Conservation (phyloP, 2,888 invertebrate species). For the Meganola albula region DNA sequence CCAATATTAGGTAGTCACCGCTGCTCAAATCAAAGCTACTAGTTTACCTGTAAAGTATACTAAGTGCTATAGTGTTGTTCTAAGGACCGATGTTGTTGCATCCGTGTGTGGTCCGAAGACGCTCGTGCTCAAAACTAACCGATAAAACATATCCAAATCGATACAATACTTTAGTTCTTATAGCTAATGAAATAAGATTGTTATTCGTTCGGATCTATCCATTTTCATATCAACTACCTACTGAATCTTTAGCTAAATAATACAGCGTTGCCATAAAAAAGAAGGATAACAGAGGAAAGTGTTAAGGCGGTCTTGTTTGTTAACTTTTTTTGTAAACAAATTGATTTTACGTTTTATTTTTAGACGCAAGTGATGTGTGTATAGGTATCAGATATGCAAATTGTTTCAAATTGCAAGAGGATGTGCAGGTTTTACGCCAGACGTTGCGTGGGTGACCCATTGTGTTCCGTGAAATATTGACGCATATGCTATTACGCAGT, state of each 20-base stretch:
- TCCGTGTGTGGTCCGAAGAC: constrained; percentile 70
- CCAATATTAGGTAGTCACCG: no score
- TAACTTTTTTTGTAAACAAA: constrained; percentile 47
- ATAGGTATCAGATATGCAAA: constrained; percentile 66
- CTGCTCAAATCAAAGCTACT: constrained; percentile 61
- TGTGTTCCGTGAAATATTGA: constrained; percentile 59
- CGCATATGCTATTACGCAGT: constrained; percentile 50
- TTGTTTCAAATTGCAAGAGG: constrained; percentile 58
- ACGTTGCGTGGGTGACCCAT: constrained; percentile 69
- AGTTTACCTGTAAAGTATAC: constrained; percentile 73
- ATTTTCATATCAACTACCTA: constrained; percentile 23
- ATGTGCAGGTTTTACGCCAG: constrained; percentile 54
- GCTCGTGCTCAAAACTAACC: constrained; percentile 22
- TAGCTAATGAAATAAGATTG: constrained; percentile 23
- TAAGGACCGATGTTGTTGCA: constrained; percentile 63
- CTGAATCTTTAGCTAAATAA: constrained; percentile 48
- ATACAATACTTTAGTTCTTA: constrained; percentile 37
- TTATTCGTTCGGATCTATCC: constrained; percentile 17
- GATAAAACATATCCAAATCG: constrained; percentile 18
- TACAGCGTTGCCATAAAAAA: constrained; percentile 58
- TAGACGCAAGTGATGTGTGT: constrained; percentile 38
- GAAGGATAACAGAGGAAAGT: constrained; percentile 68
- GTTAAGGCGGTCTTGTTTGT: constrained; percentile 60
- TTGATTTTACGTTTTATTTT: constrained; percentile 49
- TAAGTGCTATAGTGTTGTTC: constrained; percentile 73